phyloP scores from a whole-genome alignment of 1,140 invertebrate genomes.

The Tetragonula clypearis region DNA sequence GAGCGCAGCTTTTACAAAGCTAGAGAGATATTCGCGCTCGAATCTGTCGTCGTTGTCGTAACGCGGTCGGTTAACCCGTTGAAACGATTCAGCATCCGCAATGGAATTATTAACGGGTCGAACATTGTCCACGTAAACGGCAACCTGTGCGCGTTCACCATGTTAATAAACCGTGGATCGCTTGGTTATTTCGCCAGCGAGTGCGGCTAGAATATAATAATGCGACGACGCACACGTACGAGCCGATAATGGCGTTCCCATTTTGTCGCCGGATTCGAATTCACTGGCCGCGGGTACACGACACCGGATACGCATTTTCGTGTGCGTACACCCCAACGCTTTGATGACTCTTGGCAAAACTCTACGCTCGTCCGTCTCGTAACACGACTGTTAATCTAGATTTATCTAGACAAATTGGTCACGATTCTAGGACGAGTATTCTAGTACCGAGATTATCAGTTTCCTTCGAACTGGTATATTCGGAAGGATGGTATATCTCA shows the following conservation, averaged over 20 bases:
- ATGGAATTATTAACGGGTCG: constrained; percentile 35
- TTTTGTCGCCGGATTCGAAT: constrained; percentile 7
- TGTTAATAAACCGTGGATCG: constrained; percentile 40
- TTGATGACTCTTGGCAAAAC: neutral
- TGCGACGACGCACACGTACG: neutral
- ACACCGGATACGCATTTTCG: neutral
- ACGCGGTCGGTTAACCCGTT: neutral
- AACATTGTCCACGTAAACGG: constrained; percentile 21
- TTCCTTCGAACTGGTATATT: too few relatives aligned
- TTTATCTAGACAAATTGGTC: neutral
- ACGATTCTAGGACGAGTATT: too few relatives aligned
- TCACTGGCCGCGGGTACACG: constrained; percentile 1
- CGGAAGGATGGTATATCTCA: too few relatives aligned
- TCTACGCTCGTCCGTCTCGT: neutral
- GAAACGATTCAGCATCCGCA: constrained; percentile 32
- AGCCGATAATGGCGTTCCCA: constrained; percentile 17
- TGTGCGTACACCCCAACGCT: neutral
- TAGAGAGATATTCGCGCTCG: neutral
- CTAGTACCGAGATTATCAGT: too few relatives aligned
- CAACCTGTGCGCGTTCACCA: neutral
- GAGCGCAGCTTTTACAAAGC: too few relatives aligned
- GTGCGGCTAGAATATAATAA: constrained; percentile 39
- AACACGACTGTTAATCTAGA: neutral
- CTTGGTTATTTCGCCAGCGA: constrained; percentile 29
- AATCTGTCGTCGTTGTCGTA: neutral